Base-by-base conservation (phyloP, 2,797 vertebrate genomes). In the Notolabrus celidotus region DNA sequence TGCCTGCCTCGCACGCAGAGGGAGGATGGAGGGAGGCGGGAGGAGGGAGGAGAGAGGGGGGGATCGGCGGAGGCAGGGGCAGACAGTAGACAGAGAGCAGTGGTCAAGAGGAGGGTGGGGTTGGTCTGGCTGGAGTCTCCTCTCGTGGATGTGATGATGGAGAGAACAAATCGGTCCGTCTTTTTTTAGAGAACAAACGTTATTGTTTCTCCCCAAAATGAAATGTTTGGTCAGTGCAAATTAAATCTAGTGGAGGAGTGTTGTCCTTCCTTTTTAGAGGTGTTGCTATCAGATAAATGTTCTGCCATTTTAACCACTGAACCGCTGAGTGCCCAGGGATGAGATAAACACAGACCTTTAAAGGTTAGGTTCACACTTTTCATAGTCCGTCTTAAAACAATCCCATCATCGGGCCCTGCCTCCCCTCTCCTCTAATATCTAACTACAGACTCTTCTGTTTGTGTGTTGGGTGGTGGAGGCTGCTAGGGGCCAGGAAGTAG, bases 1-100 rank as follows among this genome's bases (percentile, higher is more conserved):
- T 91, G 86, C 87, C 80, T 84, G 83, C 86, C 69, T 83, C 34
- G 66, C 74, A 54, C 51, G 69, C 67, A 77, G 38, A 67, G 71
- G 68, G 38, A 63, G 71, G 71, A 71, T 46, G 77, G 67, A 79
- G 72, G 67, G 17, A 16, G 23, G 62, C 39, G 53, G 59, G 57
- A 36, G 51, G 76, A 29, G n/a, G 19, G 69, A 14, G 19, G 22
- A n/a, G n/a, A n/a, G n/a, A n/a, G n/a, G n/a, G n/a, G n/a, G n/a
- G n/a, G n/a, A n/a, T n/a, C n/a, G 51, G 38, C 41, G 59, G 83
- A 82, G 80, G 83, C 63, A 20, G 56, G 71, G 77, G 52, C 73
- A 87, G 81, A 82, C 82, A 78, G 77, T 41, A 84, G 81, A 77
- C 78, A 77, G 77, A 79, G 74, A 41, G 34, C 10, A 15, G 57